A percentile compares a stretch with the other conserved stretches of the same genome.
Conservation (phyloP, 1,140 invertebrate genomes). For the Goniozus legneri region DNA sequence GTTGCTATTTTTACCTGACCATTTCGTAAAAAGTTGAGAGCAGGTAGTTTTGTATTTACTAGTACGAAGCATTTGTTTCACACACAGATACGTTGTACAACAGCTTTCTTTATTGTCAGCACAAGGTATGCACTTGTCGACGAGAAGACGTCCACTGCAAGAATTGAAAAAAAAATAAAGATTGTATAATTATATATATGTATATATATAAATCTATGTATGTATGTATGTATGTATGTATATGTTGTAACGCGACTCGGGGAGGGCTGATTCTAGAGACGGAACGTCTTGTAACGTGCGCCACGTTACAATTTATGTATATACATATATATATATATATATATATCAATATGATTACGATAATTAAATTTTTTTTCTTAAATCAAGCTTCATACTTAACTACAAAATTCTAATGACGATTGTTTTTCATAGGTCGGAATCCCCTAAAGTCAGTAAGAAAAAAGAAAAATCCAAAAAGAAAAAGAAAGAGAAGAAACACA, state of each 20-base stretch:
- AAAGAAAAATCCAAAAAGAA: constrained; percentile 51
- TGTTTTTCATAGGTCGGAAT: constrained; percentile 46
- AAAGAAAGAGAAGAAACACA: constrained; percentile 47
- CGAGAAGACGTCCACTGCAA: constrained; percentile 50
- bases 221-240: too few relatives aligned
- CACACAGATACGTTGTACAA: constrained; percentile 31
- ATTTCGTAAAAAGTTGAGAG: constrained; percentile 7
- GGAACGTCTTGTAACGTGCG: too few relatives aligned
- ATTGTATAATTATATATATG: constrained; percentile 25
- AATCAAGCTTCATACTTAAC: background rate
- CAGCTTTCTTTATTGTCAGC: constrained; percentile 48
- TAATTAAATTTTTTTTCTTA: constrained; percentile 10
- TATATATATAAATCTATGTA: constrained; percentile 4
- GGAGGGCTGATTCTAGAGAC: too few relatives aligned
- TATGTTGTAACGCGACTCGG: too few relatives aligned
- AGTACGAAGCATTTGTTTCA: constrained; percentile 30
- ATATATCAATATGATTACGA: too few relatives aligned
- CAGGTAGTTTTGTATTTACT: constrained; percentile 27
- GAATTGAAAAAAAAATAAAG: constrained; percentile 24
- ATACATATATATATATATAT: too few relatives aligned
- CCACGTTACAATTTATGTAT: too few relatives aligned
- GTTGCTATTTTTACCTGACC: constrained; percentile 5
- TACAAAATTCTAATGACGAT: constrained; percentile 11
- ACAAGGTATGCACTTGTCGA: constrained; percentile 51
- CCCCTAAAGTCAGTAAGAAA: constrained; percentile 43